A percentile compares a stretch with the other conserved stretches of the same genome.
Evolutionary conservation across 2,888 invertebrate species (phyloP).

Genomic region (Parapristionchus giblindavisi): DNA sequence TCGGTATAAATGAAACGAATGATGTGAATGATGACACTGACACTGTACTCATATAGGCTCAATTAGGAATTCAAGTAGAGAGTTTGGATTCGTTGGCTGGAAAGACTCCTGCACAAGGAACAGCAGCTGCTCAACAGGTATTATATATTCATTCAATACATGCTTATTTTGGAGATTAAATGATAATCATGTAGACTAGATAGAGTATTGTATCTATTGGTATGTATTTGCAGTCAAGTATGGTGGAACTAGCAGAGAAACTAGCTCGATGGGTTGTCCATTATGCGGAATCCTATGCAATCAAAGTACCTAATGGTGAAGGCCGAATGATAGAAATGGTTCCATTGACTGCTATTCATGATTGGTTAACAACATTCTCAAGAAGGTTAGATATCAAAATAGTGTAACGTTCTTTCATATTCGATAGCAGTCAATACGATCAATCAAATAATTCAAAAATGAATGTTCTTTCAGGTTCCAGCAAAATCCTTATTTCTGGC

Average conservation of each 20-base stretch:
- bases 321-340: conserved; percentile 79
- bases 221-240: conserved; percentile 63
- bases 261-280: conserved; percentile 93
- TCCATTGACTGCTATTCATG: conserved; percentile 85
- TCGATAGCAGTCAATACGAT: background rate
- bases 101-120: conserved; percentile 26
- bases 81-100: background rate
- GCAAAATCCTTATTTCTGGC: conserved; percentile 57
- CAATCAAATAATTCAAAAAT: background rate
- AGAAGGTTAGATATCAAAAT: conserved; percentile 83
- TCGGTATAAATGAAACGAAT: background rate
- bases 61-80: conserved; percentile 20
- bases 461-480: conserved; percentile 19
- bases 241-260: conserved; percentile 79
- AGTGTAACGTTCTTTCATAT: too few relatives aligned
- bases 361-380: conserved; percentile 93
- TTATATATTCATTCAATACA: too few relatives aligned
- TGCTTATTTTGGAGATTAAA: too few relatives aligned
- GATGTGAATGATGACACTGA: background rate
- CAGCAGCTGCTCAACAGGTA: conserved; percentile 22
- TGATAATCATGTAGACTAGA: background rate
- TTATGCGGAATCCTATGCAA: conserved; percentile 87
- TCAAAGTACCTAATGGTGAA: conserved; percentile 72
- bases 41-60: background rate
- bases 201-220: too few relatives aligned